Percentiles rank a stretch among this genome's conserved stretches.
phyloP scores from a whole-genome alignment of 2,797 vertebrate species.

The Trachops cirrhosus region DNA sequence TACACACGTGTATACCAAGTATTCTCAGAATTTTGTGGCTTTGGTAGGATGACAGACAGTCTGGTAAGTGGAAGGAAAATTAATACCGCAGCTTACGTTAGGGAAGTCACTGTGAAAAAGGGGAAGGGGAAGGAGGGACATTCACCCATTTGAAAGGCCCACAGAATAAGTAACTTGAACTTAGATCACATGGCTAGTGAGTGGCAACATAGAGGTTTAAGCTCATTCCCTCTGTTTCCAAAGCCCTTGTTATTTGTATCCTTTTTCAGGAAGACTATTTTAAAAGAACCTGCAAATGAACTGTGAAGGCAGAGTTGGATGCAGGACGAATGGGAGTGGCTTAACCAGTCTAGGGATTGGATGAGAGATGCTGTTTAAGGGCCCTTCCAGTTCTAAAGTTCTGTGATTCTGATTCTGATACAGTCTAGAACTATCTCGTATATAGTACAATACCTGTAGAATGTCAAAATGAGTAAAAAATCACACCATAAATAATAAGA shows the following conservation, averaged over 20 bases:
- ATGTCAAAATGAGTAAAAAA: not conserved
- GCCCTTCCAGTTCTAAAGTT: not conserved
- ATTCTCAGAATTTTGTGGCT: constrained; percentile 4
- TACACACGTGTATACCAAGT: not conserved
- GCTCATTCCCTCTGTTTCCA: not conserved
- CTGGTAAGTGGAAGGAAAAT: constrained; percentile 13
- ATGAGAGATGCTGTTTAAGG: not conserved
- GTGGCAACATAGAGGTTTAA: not conserved
- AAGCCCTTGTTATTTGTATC: not conserved
- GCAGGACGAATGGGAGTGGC: not conserved
- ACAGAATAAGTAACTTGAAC: not conserved
- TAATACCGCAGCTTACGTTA: not conserved
- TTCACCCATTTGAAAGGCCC: not conserved
- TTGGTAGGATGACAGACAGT: not conserved
- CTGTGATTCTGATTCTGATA: constrained; percentile 11
- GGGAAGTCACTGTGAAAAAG: not conserved
- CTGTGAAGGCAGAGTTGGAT: not conserved
- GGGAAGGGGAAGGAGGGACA: not conserved
- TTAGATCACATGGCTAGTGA: not conserved
- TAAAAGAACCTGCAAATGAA: not conserved
- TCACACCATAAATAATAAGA: not conserved
- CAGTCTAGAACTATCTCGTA: not conserved
- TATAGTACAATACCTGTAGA: not conserved
- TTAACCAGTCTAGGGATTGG: not conserved
- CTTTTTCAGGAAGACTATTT: constrained; percentile 6